A percentile compares a stretch with the other conserved stretches of the same genome.
These are phyloP conservation scores for Emydocephalus ijimae DNA, from an alignment of 2,113 vertebrate species.

Conservation along the genomic window DNA sequence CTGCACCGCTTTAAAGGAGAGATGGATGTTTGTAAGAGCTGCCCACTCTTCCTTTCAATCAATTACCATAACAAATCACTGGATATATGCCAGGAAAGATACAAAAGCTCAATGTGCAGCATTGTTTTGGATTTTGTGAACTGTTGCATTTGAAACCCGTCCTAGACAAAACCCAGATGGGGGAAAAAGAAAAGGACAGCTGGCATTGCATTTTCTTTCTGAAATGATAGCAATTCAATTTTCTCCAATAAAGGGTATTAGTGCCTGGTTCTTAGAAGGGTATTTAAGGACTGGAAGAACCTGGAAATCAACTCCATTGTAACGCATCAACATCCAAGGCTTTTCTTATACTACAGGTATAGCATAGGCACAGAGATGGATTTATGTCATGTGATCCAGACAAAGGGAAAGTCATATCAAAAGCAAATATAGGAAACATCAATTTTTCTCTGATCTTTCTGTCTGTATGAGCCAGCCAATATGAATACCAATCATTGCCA, in stretches of 20 bases:
- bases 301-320: background rate
- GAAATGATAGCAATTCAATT: slow-evolving; percentile 27
- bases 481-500: slow-evolving; percentile 1
- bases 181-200: slow-evolving; percentile 24
- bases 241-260: slow-evolving; percentile 23
- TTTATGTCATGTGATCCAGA: slow-evolving; percentile 3
- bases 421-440: background rate
- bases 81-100: slow-evolving; percentile 43
- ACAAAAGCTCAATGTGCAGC: slow-evolving; percentile 28
- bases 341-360: background rate
- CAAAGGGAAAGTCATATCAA: background rate
- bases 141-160: slow-evolving; percentile 36
- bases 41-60: slow-evolving; percentile 16
- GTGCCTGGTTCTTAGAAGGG: slow-evolving; percentile 27
- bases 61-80: slow-evolving; percentile 39
- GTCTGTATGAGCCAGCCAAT: background rate
- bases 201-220: slow-evolving; percentile 23
- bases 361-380: background rate
- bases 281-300: slow-evolving; percentile 3
- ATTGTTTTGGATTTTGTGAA: slow-evolving; percentile 35
- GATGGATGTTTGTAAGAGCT: slow-evolving; percentile 40
- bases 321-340: background rate
- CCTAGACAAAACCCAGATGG: slow-evolving; percentile 43
- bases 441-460: slow-evolving; percentile 2
- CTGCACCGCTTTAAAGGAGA: slow-evolving; percentile 30